Conservation (phyloP, 2,113 vertebrate species). For the Myanophis thanlyinensis region DNA sequence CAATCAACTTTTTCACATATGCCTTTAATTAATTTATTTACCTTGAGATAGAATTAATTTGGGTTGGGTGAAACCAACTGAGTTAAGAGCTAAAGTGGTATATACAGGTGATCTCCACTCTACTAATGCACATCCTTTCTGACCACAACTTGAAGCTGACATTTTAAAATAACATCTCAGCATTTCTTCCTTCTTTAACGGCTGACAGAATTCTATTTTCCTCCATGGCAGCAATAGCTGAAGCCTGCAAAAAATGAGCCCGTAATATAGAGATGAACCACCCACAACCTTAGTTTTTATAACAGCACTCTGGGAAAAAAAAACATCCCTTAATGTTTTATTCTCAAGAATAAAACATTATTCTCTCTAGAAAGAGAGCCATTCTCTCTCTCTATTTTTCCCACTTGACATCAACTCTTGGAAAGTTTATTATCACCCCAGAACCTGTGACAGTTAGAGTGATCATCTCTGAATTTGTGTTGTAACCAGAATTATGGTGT, state of each 20-base stretch:
- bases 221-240: slow-evolving; percentile 19
- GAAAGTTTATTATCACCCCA: neutral
- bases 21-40: slow-evolving; percentile 25
- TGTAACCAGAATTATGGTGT: neutral
- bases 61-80: slow-evolving; percentile 7
- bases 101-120: neutral
- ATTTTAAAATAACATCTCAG: slow-evolving; percentile 26
- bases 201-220: slow-evolving; percentile 26
- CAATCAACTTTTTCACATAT: neutral
- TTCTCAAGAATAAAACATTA: neutral
- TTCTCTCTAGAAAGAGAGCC: too few relatives aligned
- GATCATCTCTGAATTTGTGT: neutral
- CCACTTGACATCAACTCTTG: neutral
- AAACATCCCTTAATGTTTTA: neutral
- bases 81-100: neutral
- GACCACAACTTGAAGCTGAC: slow-evolving; percentile 20
- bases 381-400: too few relatives aligned
- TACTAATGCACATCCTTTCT: neutral
- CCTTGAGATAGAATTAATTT: neutral
- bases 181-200: slow-evolving; percentile 24
- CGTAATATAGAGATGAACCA: slow-evolving; percentile 49
- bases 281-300: slow-evolving; percentile 34
- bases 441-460: neutral
- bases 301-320: neutral
- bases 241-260: slow-evolving; percentile 15